Conservation (phyloP, 2,888 invertebrate species). For the Drosophila dives region DNA sequence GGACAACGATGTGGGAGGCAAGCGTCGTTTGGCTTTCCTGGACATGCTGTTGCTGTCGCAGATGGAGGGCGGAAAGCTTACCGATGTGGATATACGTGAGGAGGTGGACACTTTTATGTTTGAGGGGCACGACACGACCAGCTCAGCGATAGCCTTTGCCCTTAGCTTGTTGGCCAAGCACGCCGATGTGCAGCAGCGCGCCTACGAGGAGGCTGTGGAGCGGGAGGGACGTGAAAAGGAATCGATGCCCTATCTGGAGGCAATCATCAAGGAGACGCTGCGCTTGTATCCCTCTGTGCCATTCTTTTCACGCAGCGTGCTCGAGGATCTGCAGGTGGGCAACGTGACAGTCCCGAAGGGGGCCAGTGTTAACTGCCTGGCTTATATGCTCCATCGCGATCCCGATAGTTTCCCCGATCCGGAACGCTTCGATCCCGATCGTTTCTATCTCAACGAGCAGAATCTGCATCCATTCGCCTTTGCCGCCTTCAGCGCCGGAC, state of each 20-base stretch:
- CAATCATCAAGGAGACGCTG: constrained; percentile 87
- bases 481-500: constrained; percentile 83
- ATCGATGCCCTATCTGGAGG: constrained; percentile 86
- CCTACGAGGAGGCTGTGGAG: constrained; percentile 84
- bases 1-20: constrained; percentile 72
- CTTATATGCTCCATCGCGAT: constrained; percentile 85
- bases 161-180: constrained; percentile 86
- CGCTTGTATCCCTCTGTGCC: constrained; percentile 87
- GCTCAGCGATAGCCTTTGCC: constrained; percentile 86
- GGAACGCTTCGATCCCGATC: constrained; percentile 82
- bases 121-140: constrained; percentile 87
- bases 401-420: constrained; percentile 85
- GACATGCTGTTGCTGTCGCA: constrained; percentile 86
- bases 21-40: constrained; percentile 85
- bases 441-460: constrained; percentile 78
- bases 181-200: constrained; percentile 85
- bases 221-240: constrained; percentile 83
- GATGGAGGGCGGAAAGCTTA: constrained; percentile 83
- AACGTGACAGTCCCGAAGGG: constrained; percentile 84
- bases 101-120: constrained; percentile 88
- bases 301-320: constrained; percentile 84
- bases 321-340: constrained; percentile 85
- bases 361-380: constrained; percentile 81
- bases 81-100: constrained; percentile 86
- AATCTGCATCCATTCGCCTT: constrained; percentile 82